Base-by-base conservation (phyloP, 2,888 invertebrate species). In the Agriopis aurantiaria region DNA sequence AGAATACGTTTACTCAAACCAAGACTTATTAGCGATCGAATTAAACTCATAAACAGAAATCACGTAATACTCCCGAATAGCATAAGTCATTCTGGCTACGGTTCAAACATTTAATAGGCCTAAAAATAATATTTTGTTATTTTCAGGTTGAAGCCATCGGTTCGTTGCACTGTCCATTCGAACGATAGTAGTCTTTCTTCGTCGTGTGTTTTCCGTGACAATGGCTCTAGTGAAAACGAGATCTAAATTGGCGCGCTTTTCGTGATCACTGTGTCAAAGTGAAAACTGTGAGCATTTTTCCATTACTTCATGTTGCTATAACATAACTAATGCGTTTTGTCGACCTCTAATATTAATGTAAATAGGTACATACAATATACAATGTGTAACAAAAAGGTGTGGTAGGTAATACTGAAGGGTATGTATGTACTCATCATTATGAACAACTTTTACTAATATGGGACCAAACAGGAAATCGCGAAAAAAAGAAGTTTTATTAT, bases 91-190 rank as follows among this genome's bases (percentile, higher is more conserved):
- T 33, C 33, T 65, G 65, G 65, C 69, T 7, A 17, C 33, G 17
- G 14, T 52, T 65, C 65, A 61, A 69, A 61, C 10, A 46, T 48
- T 53, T 58, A 11, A 33, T 14, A 52, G 61, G 61, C 62, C 65
- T 65, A 61, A 65, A 69, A 69, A 65, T 62, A 62, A 58, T 33
- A 17, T 4, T 53, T 33, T 61, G 55, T 58, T 63, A 68, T 63
- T 68, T 58, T 65, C 53, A 55, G 53, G n/a, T 40, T 52, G n/a
- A 17, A 51, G 14, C 45, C 43, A 69, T 69, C 60, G 61, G 65
- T 65, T 65, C 57, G 61, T 40, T 65, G 65, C 52, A 62, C 65
- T 60, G 58, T 48, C 11, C 59, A 33, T 55, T 60, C 62, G 62
- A 53, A 61, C 48, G 57, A 57, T 53, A 52, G 61, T 51, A 41